A percentile compares a stretch with the other conserved stretches of the same genome.
These are phyloP conservation scores for Crambe crambe DNA, from an alignment of 37 sponge, comb jelly and placozoan species.

Conservation along the genomic window DNA sequence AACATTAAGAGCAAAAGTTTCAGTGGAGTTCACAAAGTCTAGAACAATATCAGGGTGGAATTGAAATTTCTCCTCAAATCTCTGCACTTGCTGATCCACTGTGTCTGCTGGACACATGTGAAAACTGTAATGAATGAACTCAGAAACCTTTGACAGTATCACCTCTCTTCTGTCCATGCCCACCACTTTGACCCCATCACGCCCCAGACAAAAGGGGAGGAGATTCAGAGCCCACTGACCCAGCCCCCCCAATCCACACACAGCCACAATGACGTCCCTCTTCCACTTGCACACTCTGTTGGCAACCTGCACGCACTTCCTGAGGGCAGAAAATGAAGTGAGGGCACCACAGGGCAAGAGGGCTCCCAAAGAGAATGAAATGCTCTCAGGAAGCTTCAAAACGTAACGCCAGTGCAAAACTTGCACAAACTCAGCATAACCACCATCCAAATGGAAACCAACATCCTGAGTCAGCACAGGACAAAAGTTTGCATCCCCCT, in stretches of 20 bases:
- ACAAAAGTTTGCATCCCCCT: constrained; percentile 21
- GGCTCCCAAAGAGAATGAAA: constrained; percentile 18
- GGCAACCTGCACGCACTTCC: background rate
- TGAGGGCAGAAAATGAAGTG: constrained; percentile 50
- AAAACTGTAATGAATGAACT: constrained; percentile 13
- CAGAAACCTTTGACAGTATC: background rate
- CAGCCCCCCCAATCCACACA: constrained; percentile 49
- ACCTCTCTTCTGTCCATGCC: constrained; percentile 22
- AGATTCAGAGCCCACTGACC: constrained; percentile 34
- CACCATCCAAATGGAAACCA: constrained; percentile 40
- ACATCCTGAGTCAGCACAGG: constrained; percentile 3
- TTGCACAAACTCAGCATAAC: constrained; percentile 46
- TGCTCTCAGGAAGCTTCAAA: constrained; percentile 4
- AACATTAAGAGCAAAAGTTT: constrained; percentile 19
- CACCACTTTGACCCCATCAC: background rate
- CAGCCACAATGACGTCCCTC: constrained; percentile 13
- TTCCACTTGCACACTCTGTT: background rate
- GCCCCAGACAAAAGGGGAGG: background rate
- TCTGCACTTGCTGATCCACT: background rate
- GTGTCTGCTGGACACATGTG: background rate
- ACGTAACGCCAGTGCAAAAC: constrained; percentile 27
- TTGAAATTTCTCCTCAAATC: background rate
- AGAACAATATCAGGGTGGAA: constrained; percentile 7
- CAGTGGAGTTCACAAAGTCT: constrained; percentile 55
- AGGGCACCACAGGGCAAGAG: constrained; percentile 28